Percentiles rank a stretch among this genome's conserved stretches.
Evolutionary conservation across 2,113 vertebrate species (phyloP).

Genomic region (Panurus biarmicus): DNA sequence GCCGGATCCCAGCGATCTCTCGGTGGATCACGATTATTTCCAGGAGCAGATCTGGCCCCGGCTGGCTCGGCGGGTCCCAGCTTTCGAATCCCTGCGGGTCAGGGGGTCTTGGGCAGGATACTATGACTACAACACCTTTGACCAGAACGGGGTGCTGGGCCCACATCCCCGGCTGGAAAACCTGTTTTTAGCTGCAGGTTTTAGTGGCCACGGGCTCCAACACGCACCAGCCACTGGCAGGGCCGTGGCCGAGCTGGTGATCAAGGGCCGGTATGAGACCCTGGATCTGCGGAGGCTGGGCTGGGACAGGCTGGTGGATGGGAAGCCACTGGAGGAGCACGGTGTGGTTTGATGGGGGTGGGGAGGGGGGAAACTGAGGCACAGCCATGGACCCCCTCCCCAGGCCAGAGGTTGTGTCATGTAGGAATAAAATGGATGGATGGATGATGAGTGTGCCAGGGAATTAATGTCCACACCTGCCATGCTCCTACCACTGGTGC

Average conservation of each 20-base stretch:
- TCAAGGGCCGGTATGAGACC: not conserved
- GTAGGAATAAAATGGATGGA: not conserved
- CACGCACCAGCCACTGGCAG: not conserved
- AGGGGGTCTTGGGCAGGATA: not conserved
- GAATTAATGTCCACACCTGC: not conserved
- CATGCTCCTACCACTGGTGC: not conserved
- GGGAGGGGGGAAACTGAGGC: not conserved
- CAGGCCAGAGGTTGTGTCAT: not conserved
- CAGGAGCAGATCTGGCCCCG: not conserved
- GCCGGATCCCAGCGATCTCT: not conserved
- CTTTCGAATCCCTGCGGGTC: not conserved
- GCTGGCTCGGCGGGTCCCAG: not conserved
- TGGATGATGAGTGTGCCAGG: too few species aligned
- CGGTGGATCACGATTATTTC: not conserved
- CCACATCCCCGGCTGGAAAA: not conserved
- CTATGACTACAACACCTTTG: not conserved
- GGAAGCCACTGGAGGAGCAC: not conserved
- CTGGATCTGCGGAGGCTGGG: not conserved
- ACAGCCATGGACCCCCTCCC: not conserved
- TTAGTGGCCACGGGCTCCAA: not conserved
- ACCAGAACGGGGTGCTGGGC: not conserved
- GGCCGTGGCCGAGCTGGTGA: not conserved
- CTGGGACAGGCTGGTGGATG: not conserved
- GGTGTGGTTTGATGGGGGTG: not conserved
- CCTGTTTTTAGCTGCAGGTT: fast-evolving